Percentiles rank a stretch among this genome's conserved stretches.
Evolutionary conservation across 2,888 invertebrate genomes (phyloP).

Genomic region (Nemoura dubitans): DNA sequence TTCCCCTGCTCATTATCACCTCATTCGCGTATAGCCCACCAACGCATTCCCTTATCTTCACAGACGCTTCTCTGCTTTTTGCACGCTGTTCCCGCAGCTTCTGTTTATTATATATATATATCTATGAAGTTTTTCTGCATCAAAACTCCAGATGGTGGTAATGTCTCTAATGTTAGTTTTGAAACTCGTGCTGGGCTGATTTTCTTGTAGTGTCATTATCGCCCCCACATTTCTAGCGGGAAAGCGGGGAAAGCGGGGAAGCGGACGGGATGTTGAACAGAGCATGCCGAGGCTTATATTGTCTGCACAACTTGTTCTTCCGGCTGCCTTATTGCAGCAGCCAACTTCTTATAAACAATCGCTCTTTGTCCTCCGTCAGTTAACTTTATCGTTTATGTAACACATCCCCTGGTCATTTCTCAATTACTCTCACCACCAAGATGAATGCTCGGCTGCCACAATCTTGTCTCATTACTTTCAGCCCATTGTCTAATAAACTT

Average conservation of each 20-base stretch:
- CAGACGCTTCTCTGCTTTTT: not conserved
- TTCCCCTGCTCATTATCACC: not conserved
- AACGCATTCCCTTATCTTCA: not conserved
- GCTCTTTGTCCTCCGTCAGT: not conserved
- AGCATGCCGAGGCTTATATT: not conserved
- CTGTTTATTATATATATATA: slow-evolving; percentile 9
- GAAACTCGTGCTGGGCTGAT: slow-evolving; percentile 34
- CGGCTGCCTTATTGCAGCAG: not conserved
- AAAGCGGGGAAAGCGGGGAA: not conserved
- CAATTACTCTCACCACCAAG: not conserved
- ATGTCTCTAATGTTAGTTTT: slow-evolving; percentile 38
- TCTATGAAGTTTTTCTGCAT: slow-evolving; percentile 23
- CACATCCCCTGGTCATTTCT: slow-evolving; percentile 7
- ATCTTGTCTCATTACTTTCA: not conserved
- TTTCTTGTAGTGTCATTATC: slow-evolving; percentile 38
- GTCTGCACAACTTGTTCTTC: slow-evolving; percentile 3
- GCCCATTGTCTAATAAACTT: not conserved
- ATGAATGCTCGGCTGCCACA: not conserved
- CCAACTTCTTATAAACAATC: slow-evolving; percentile 12
- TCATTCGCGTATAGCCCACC: not conserved
- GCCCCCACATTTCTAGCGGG: not conserved
- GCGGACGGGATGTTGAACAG: not conserved
- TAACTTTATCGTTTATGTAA: slow-evolving; percentile 2
- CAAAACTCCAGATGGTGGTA: slow-evolving; percentile 38
- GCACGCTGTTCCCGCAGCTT: not conserved